phyloP scores from a whole-genome alignment of 2,113 vertebrate genomes.

The Amphilophus citrinellus region DNA sequence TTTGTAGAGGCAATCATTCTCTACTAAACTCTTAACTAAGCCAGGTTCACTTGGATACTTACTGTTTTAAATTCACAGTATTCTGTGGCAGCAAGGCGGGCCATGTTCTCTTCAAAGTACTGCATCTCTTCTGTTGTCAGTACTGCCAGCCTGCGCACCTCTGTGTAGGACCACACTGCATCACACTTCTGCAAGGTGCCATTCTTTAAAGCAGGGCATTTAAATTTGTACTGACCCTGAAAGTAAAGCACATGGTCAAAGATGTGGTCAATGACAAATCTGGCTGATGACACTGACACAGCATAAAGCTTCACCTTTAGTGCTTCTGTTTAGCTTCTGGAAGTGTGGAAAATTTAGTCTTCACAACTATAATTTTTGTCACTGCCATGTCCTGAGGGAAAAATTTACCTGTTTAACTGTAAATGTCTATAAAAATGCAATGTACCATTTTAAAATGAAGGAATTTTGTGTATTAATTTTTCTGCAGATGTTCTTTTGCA shows the following conservation, averaged over 20 bases:
- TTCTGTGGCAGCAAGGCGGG: conserved; percentile 59
- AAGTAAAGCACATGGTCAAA: not conserved
- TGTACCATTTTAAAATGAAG: too few relatives aligned
- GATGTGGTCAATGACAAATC: too few relatives aligned
- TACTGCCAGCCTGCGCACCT: conserved; percentile 78
- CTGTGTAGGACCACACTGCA: conserved; percentile 71
- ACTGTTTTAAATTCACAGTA: conserved; percentile 78
- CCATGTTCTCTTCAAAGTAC: conserved; percentile 78
- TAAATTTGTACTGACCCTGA: conserved; percentile 74
- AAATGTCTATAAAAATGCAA: too few relatives aligned
- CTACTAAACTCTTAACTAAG: rapidly evolving
- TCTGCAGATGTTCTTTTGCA: too few relatives aligned
- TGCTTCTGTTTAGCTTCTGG: too few relatives aligned
- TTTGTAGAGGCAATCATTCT: not conserved
- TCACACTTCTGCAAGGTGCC: conserved; percentile 50
- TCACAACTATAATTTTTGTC: not conserved
- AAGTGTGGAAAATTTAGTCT: not conserved
- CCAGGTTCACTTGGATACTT: conserved; percentile 8
- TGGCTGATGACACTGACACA: not conserved
- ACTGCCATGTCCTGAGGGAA: too few relatives aligned
- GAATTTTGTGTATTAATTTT: too few relatives aligned
- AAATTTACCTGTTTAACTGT: too few relatives aligned
- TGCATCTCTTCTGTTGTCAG: conserved; percentile 75
- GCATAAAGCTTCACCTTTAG: not conserved
- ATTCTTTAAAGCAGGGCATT: conserved; percentile 71